phyloP scores from a whole-genome alignment of 1,140 invertebrate species.

The Orchestia grillus region DNA sequence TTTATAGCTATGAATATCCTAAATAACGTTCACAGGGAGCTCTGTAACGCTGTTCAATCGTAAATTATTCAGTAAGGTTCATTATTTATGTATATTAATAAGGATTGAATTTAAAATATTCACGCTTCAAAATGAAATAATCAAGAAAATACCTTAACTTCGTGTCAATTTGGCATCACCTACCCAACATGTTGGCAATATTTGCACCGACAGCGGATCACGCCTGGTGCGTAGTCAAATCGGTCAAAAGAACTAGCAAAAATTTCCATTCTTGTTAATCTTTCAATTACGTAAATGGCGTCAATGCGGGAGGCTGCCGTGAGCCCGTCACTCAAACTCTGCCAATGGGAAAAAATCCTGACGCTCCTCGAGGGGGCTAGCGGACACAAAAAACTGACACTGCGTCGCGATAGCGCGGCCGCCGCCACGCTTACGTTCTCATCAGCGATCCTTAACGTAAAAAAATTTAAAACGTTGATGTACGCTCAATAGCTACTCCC shows the following conservation, averaged over 20 bases:
- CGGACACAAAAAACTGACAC: constrained; percentile 25
- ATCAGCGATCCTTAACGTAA: background rate
- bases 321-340: constrained; percentile 37
- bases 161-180: too few relatives aligned
- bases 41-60: too few relatives aligned
- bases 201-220: background rate
- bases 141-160: too few relatives aligned
- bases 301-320: constrained; percentile 1
- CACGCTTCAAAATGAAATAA: too few relatives aligned
- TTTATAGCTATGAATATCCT: too few relatives aligned
- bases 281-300: constrained; percentile 45
- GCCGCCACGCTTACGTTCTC: background rate
- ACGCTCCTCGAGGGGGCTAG: background rate
- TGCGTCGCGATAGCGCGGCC: background rate
- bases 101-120: too few relatives aligned
- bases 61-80: too few relatives aligned
- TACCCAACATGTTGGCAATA: background rate
- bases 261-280: background rate
- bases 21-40: too few relatives aligned
- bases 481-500: background rate
- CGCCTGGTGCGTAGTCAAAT: background rate
- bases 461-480: background rate
- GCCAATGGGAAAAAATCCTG: constrained; percentile 23
- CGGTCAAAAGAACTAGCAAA: background rate
- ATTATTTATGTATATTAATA: too few relatives aligned